phyloP scores from a whole-genome alignment of 2,797 vertebrate genomes.

The Siniperca scherzeri region DNA sequence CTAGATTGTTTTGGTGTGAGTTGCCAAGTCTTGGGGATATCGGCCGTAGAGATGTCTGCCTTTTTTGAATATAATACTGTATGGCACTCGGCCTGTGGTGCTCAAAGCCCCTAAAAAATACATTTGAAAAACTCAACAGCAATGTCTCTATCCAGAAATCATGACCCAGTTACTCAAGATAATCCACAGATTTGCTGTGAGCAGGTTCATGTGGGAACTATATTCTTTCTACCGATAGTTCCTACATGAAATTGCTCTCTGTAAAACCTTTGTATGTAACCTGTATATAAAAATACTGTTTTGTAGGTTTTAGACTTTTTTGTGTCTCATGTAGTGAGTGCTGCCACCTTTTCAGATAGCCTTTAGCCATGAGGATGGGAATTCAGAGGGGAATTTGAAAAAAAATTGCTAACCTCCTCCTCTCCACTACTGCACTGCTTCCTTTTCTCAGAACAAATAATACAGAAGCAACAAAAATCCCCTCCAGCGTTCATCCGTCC shows the following conservation, averaged over 20 bases:
- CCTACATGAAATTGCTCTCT: too few species aligned
- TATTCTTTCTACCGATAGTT: too few species aligned
- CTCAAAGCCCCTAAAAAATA: too few species aligned
- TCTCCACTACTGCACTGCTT: slow-evolving; percentile 17
- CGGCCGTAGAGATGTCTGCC: too few species aligned
- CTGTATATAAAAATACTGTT: slow-evolving; percentile 12
- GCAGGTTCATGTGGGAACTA: too few species aligned
- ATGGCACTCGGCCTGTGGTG: too few species aligned
- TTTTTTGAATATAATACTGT: too few species aligned
- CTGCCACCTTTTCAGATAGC: slow-evolving; percentile 16
- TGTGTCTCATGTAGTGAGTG: not conserved
- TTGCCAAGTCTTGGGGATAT: too few species aligned
- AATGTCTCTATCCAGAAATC: too few species aligned
- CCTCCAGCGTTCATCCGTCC: slow-evolving; percentile 46
- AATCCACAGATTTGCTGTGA: too few species aligned
- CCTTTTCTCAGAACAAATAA: slow-evolving; percentile 51
- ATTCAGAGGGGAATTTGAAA: slow-evolving; percentile 48
- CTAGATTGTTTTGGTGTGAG: not conserved
- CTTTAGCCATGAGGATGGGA: slow-evolving; percentile 40
- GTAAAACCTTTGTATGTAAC: not conserved
- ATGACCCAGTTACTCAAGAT: too few species aligned
- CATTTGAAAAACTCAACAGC: too few species aligned
- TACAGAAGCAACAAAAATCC: slow-evolving; percentile 42
- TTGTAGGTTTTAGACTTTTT: not conserved
- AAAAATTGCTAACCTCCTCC: slow-evolving; percentile 27